Evolutionary conservation across 2,888 invertebrate genomes (phyloP).

Genomic region (Machimus rusticus): DNA sequence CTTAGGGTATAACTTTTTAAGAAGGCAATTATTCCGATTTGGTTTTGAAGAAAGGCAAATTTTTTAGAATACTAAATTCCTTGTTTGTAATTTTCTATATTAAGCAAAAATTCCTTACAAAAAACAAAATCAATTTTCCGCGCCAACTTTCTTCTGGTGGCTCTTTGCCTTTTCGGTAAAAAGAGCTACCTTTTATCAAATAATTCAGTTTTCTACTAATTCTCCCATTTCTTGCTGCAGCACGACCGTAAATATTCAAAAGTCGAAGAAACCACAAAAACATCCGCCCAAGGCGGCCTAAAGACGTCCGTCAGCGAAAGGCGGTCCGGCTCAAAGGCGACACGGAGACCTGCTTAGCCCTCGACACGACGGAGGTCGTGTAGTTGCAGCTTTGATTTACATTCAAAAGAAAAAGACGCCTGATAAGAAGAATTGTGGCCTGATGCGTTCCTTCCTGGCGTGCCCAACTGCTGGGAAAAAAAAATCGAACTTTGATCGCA

Average conservation of each 20-base stretch:
- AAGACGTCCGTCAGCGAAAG: conserved; percentile 9
- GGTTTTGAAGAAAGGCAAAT: too few relatives aligned
- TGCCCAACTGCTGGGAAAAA: background rate
- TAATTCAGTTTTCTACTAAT: background rate
- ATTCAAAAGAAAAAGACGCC: background rate
- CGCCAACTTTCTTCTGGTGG: background rate
- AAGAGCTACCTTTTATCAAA: background rate
- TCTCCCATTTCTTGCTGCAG: background rate
- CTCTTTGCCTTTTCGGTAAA: background rate
- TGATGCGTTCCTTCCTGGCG: background rate
- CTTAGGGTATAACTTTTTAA: too few relatives aligned
- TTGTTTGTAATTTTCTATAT: too few relatives aligned
- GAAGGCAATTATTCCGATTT: too few relatives aligned
- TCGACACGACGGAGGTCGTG: background rate
- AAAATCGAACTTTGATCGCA: background rate
- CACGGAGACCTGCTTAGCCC: background rate
- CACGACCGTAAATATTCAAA: background rate
- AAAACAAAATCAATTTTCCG: background rate
- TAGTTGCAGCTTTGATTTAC: background rate
- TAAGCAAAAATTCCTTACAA: too few relatives aligned
- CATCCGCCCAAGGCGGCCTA: background rate
- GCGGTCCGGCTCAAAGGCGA: conserved; percentile 5
- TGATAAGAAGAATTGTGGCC: background rate
- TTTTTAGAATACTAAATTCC: too few relatives aligned
- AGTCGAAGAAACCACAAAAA: background rate